Evolutionary conservation across 2,888 invertebrate genomes (phyloP).

Genomic region (Rhagonycha fulva): DNA sequence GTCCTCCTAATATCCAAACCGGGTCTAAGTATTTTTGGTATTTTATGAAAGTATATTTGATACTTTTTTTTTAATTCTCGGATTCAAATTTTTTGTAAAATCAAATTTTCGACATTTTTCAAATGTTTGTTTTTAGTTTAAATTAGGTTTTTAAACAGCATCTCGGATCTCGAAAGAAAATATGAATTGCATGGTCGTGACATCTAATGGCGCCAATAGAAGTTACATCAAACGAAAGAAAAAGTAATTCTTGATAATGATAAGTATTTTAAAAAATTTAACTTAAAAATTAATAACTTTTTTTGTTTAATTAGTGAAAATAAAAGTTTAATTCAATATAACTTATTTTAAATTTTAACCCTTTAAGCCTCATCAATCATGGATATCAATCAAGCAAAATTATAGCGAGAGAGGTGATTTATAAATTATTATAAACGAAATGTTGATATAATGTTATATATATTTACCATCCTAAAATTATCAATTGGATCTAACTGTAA

Average conservation of each 20-base stretch:
- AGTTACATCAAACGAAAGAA: background rate
- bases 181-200: background rate
- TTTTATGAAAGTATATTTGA: background rate
- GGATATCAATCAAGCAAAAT: too few species aligned
- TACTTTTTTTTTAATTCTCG: background rate
- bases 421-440: too few species aligned
- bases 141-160: background rate
- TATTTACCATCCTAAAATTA: background rate
- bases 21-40: background rate
- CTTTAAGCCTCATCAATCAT: too few species aligned
- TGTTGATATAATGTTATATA: background rate
- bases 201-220: background rate
- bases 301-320: too few species aligned
- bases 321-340: too few species aligned
- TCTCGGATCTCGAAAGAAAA: background rate
- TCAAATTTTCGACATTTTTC: background rate
- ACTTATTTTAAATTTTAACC: too few species aligned
- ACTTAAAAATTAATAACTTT: too few species aligned
- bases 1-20: background rate
- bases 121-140: background rate
- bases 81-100: background rate
- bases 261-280: too few species aligned
- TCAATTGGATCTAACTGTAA: background rate
- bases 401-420: too few species aligned
- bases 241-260: background rate